phyloP scores from a whole-genome alignment of 2,797 vertebrate species.

The Malurus leucopterus region DNA sequence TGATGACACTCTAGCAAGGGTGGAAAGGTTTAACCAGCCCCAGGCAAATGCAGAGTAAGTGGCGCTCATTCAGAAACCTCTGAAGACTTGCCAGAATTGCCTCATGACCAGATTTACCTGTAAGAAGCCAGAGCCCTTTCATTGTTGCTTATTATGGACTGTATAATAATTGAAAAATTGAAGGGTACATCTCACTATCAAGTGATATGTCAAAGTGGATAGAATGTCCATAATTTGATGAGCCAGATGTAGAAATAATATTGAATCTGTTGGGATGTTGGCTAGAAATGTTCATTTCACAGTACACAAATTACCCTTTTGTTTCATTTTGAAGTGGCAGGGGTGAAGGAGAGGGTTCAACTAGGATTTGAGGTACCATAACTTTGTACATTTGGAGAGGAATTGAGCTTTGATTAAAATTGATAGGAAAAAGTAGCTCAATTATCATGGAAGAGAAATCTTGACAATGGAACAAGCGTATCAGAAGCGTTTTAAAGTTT shows the following conservation, averaged over 20 bases:
- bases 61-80: background rate
- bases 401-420: background rate
- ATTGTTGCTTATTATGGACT: background rate
- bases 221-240: background rate
- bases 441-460: background rate
- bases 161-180: background rate
- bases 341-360: accelerated
- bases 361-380: background rate
- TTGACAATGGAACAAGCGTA: background rate
- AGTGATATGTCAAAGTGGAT: background rate
- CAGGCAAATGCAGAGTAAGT: background rate
- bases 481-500: background rate
- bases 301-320: background rate
- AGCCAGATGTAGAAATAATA: background rate
- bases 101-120: background rate
- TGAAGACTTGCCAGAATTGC: background rate
- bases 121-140: background rate
- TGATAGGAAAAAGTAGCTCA: background rate
- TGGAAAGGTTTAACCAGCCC: constrained; percentile 31
- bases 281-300: background rate
- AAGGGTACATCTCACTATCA: background rate
- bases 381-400: background rate
- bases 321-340: background rate
- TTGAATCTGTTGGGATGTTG: background rate
- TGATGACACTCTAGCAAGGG: constrained; percentile 10